Conservation (phyloP, 2,888 invertebrate species). For the Drosophila planitibia region DNA sequence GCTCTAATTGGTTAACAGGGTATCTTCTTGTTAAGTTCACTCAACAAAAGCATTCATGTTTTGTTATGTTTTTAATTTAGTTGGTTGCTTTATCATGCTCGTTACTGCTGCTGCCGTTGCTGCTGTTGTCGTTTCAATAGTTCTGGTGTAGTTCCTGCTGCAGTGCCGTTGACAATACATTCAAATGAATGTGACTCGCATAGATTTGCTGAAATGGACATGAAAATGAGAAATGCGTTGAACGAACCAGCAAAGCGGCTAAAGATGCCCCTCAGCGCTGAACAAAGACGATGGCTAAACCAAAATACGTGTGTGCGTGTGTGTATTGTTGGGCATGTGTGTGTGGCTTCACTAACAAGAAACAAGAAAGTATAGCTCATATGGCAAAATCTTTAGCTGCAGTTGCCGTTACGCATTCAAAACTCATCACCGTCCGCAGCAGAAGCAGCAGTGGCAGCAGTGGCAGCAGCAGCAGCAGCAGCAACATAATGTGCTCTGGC, state of each 20-base stretch:
- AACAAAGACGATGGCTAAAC: slow-evolving; percentile 31
- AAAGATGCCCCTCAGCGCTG: slow-evolving; percentile 41
- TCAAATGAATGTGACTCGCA: slow-evolving; percentile 60
- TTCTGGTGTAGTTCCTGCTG: slow-evolving; percentile 22
- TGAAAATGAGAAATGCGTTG: slow-evolving; percentile 81
- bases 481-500: slow-evolving; percentile 27
- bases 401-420: slow-evolving; percentile 66
- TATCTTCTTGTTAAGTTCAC: not conserved
- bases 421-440: slow-evolving; percentile 71
- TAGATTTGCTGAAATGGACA: slow-evolving; percentile 70
- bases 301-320: slow-evolving; percentile 7
- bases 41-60: not conserved
- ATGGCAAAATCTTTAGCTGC: slow-evolving; percentile 33
- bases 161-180: slow-evolving; percentile 74
- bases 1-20: not conserved
- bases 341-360: slow-evolving; percentile 38
- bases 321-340: not conserved
- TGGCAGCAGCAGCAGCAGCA: not conserved
- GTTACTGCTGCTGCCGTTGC: slow-evolving; percentile 37
- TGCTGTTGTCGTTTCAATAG: slow-evolving; percentile 29
- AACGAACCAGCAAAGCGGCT: slow-evolving; percentile 77
- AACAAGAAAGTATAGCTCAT: slow-evolving; percentile 56
- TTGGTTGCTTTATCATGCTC: slow-evolving; percentile 70
- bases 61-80: slow-evolving; percentile 68
- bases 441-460: slow-evolving; percentile 22